A percentile compares a stretch with the other conserved stretches of the same genome.
Evolutionary conservation across 2,888 invertebrate genomes (phyloP).

Genomic region (Cerceris ruficornis): DNA sequence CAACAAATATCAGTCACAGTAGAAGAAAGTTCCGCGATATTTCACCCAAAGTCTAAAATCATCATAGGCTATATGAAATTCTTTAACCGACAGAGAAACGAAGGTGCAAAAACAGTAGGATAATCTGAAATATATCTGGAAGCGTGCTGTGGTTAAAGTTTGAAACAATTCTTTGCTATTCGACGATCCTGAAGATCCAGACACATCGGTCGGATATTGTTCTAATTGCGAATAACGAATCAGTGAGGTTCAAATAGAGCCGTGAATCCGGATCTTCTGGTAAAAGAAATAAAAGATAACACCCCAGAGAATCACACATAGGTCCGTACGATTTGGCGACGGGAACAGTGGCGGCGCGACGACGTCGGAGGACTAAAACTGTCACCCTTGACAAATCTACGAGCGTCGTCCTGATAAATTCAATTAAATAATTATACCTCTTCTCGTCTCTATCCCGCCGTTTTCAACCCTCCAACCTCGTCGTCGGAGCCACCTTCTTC

Average conservation of each 20-base stretch:
- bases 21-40: no score
- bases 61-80: no score
- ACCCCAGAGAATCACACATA: conserved; percentile 20
- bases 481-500: conserved; percentile 15
- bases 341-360: conserved; percentile 44
- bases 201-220: not conserved
- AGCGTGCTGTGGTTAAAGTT: no score
- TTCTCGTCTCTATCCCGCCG: conserved; percentile 8
- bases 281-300: conserved; percentile 19
- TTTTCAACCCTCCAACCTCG: conserved; percentile 11
- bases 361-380: conserved; percentile 65
- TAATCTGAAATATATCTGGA: no score
- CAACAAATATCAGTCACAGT: no score
- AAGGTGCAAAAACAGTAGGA: no score
- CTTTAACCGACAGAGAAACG: no score
- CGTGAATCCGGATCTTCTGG: not conserved
- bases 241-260: conserved; percentile 24
- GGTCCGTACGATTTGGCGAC: conserved; percentile 38
- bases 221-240: conserved; percentile 52
- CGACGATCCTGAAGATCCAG: not conserved
- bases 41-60: no score
- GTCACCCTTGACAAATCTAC: conserved; percentile 74
- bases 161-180: no score
- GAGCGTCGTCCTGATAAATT: conserved; percentile 74
- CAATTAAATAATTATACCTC: conserved; percentile 80